Base-by-base conservation (phyloP, 2,888 invertebrate genomes). In the Agrenia bidenticulata region DNA sequence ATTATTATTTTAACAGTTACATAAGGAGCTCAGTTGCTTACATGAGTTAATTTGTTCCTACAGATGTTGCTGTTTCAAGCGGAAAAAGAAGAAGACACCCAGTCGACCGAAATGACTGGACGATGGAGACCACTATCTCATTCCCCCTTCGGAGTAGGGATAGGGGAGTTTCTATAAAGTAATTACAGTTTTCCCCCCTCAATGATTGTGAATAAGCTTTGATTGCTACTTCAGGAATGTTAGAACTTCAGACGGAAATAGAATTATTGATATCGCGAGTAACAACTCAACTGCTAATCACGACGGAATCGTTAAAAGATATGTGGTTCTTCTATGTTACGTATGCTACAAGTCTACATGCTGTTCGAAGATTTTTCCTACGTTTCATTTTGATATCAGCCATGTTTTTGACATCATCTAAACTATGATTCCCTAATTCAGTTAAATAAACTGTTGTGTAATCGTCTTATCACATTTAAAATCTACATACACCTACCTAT, bases 11-110 rank as follows among this genome's bases (percentile, higher is more conserved):
- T n/a, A n/a, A n/a, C n/a, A n/a, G n/a, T n/a, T n/a, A n/a, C n/a
- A n/a, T n/a, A n/a, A n/a, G 7, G 39, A 39, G 39, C 39, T 39
- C 15, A 39, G 39, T 11, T 11, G 39, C 15, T 39, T 39, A 7
- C 15, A 7, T 39, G 39, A 39, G 7, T 39, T 39, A 39, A 37
- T 61, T 23, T 61, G 41, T 23, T 21, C 15, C 53, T 9, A 17
- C 19, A 95, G 95, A 85, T 96, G 96, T 87, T 97, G 97, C 85
- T 97, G 95, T 85, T 97, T 96, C 88, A 94, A 94, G 87, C 94
- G 94, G 84, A 89, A 94, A 83, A 95, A 94, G 91, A 95, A 95
- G 92, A 96, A 96, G 89, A 94, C 95, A 88, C 89, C 89, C 81
- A 87, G 88, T 76, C 88, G 90, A 80, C 89, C 89, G 84, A 91